A percentile compares a stretch with the other conserved stretches of the same genome.
Conservation (phyloP, 64 coral and sea anemone genomes). For the Stichodactyla mertensii region DNA sequence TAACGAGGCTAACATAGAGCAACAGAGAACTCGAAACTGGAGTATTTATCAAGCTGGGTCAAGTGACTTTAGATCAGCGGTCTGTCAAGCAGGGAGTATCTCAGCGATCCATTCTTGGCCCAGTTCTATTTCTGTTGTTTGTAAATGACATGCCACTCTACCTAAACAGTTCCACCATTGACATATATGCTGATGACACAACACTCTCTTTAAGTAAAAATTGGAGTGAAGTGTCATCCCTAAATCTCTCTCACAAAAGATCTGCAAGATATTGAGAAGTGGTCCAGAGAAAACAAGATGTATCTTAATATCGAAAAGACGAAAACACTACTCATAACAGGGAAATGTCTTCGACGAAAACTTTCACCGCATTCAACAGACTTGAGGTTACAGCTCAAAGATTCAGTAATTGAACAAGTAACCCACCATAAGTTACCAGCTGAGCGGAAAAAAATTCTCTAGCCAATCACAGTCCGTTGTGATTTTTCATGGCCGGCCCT, state of each 20-base stretch:
- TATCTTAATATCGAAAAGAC: constrained; percentile 7
- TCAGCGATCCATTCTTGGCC: constrained; percentile 28
- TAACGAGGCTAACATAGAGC: too few species aligned
- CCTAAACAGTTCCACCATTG: constrained; percentile 21
- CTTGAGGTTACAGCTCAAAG: background rate
- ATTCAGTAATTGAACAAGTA: background rate
- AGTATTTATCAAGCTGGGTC: background rate
- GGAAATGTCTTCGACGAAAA: background rate
- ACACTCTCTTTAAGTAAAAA: constrained; percentile 28
- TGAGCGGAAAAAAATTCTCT: too few species aligned
- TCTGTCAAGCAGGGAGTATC: background rate
- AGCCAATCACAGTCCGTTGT: too few species aligned
- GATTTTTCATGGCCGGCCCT: too few species aligned
- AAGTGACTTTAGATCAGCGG: background rate
- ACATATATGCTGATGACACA: constrained; percentile 58
- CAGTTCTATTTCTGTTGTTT: constrained; percentile 41
- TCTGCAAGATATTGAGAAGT: constrained; percentile 3
- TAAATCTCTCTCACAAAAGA: background rate
- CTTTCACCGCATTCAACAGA: background rate
- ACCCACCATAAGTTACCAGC: background rate
- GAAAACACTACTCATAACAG: background rate
- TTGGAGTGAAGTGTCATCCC: background rate
- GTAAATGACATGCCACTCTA: constrained; percentile 34
- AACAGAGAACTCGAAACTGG: too few species aligned
- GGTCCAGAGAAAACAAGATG: constrained; percentile 18